These are phyloP conservation scores for Nebria brevicollis DNA, from an alignment of 2,888 invertebrate species.

Conservation along the genomic window DNA sequence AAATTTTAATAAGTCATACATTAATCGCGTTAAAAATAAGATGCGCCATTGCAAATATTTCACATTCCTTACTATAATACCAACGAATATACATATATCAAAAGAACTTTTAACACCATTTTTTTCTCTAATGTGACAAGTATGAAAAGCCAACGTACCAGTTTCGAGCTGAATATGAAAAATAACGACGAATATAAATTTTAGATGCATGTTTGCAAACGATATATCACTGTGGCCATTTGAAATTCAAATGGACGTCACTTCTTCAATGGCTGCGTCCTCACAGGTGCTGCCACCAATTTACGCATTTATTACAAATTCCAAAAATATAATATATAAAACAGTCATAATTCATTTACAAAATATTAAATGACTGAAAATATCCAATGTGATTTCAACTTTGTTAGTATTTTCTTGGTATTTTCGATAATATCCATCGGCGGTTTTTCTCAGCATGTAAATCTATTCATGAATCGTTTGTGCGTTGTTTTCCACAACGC, in stretches of 20 bases:
- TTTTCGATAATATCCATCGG: slow-evolving; percentile 10
- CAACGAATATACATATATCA: slow-evolving; percentile 31
- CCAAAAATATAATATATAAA: too few species aligned
- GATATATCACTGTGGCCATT: slow-evolving; percentile 37
- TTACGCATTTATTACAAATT: neutral
- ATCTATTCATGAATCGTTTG: slow-evolving; percentile 12
- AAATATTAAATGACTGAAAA: too few species aligned
- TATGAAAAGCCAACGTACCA: slow-evolving; percentile 13
- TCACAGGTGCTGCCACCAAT: slow-evolving; percentile 2
- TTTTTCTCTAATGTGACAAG: slow-evolving; percentile 37
- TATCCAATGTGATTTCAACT: neutral
- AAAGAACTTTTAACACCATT: slow-evolving; percentile 45
- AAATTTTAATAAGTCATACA: too few species aligned
- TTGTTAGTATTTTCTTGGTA: neutral
- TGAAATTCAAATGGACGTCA: slow-evolving; percentile 41
- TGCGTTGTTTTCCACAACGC: neutral
- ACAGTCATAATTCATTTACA: too few species aligned
- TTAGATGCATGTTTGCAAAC: slow-evolving; percentile 27
- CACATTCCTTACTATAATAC: neutral
- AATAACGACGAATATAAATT: slow-evolving; percentile 43
- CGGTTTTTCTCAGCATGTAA: neutral
- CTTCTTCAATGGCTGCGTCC: slow-evolving; percentile 11
- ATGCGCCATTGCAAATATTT: too few species aligned
- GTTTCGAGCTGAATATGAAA: slow-evolving; percentile 35
- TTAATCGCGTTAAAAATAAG: too few species aligned